Percentiles rank a stretch among this genome's conserved stretches.
These are phyloP conservation scores for Notiomystis cincta DNA, from an alignment of 2,113 vertebrate species.

Conservation along the genomic window DNA sequence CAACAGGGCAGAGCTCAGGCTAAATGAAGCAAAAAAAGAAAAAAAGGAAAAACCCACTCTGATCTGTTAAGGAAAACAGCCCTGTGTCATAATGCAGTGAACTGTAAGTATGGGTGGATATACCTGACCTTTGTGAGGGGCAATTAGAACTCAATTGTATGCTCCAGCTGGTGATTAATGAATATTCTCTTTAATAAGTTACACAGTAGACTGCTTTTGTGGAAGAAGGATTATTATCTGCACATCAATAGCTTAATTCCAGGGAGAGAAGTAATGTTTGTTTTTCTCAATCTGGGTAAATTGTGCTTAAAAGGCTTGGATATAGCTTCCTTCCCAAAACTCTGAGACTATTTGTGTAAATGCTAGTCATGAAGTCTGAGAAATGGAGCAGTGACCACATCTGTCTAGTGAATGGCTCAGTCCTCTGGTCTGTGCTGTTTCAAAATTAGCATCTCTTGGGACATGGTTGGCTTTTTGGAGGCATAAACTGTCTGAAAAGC, in stretches of 20 bases:
- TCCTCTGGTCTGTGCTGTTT: slow-evolving; percentile 34
- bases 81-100: neutral
- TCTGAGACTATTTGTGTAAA: slow-evolving; percentile 22
- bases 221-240: neutral
- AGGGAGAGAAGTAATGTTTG: neutral
- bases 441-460: slow-evolving; percentile 37
- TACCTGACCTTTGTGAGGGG: neutral
- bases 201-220: neutral
- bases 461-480: neutral
- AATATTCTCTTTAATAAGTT: neutral
- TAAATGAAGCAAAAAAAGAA: neutral
- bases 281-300: slow-evolving; percentile 1
- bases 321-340: neutral
- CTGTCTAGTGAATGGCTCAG: slow-evolving; percentile 11
- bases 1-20: neutral
- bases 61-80: neutral
- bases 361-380: slow-evolving; percentile 1
- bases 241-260: slow-evolving; percentile 11
- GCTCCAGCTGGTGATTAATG: neutral
- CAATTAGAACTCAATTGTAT: neutral
- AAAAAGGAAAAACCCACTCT: fast-evolving
- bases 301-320: slow-evolving; percentile 1
- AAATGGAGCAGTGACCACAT: neutral
- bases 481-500: slow-evolving; percentile 3
- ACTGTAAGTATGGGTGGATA: neutral